Base-by-base conservation (phyloP, 2,888 invertebrate genomes). In the Acleris emargana region DNA sequence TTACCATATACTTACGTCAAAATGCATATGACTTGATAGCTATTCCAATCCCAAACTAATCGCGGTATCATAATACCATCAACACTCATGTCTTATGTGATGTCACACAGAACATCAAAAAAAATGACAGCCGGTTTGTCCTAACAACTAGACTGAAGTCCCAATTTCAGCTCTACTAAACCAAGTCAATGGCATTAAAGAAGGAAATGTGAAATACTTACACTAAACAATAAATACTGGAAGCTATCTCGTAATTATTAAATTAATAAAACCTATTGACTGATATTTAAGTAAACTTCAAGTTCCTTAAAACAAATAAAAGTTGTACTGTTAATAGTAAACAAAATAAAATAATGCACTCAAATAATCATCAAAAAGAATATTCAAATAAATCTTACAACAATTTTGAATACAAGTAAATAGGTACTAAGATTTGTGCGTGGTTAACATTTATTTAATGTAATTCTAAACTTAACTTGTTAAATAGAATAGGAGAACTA, bases 171-270 rank as follows among this genome's bases (percentile, higher is more conserved):
- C 43, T 43, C 5, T 43, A 43, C n/a, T 7, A 6, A 32, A 28
- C 47, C 6, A 58, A 28, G 25, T 52, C 28, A n/a, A 28, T 52
- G 52, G 52, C 52, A 52, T 42, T 49, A 42, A 51, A 18, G 11
- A 57, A 53, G 42, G 38, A 64, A 59, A 28, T 54, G 28, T 17
- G 16, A 60, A 45, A 55, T 42, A 6, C 28, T 50, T 32, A 49
- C 49, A 54, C 42, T 60, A 60, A 61, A 47, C 38, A 60, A 18
- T 49, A 22, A 64, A 64, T 64, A 64, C 64, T 64, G 64, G 18
- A 54, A 49, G n/a, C 42, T 43, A 54, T 50, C 42, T 58, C 53
- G 25, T 54, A 52, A 32, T 42, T 22, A 55, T 43, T 57, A 13
- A 42, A 20, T n/a, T 9, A 22, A 59, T 11, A 28, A 55, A 54